These are phyloP conservation scores for Rhadinocentrus ornatus DNA, from an alignment of 2,797 vertebrate genomes.

Conservation along the genomic window DNA sequence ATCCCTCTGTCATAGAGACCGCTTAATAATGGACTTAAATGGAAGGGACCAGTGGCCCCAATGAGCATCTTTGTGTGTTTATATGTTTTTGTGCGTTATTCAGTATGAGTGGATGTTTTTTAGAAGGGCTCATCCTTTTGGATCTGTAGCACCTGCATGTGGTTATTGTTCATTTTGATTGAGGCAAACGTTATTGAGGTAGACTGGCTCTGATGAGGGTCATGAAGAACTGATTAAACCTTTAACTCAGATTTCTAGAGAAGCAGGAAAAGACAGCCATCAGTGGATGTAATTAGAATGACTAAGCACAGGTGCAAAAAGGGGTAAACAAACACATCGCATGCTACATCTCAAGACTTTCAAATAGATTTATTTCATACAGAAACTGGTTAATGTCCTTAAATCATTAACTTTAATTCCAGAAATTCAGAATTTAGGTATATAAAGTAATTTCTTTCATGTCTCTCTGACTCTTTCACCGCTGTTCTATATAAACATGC, in stretches of 20 bases:
- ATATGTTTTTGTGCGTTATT: not conserved
- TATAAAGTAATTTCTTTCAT: not conserved
- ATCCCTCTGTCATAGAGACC: conserved; percentile 89
- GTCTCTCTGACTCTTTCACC: not conserved
- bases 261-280: conserved; percentile 33
- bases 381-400: conserved; percentile 7
- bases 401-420: conserved; percentile 4
- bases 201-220: conserved; percentile 65
- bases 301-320: conserved; percentile 66
- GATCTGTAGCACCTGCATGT: conserved; percentile 59
- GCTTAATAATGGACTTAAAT: conserved; percentile 96
- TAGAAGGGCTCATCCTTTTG: conserved; percentile 22
- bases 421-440: not conserved
- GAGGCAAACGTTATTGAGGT: conserved; percentile 50
- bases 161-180: conserved; percentile 58
- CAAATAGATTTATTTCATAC: not conserved
- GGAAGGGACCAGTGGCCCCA: conserved; percentile 75
- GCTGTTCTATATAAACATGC: not conserved
- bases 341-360: conserved; percentile 11
- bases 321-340: conserved; percentile 45
- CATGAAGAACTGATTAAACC: conserved; percentile 66
- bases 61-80: conserved; percentile 6
- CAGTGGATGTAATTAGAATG: conserved; percentile 51
- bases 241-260: conserved; percentile 56
- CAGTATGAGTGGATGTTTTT: not conserved